These are phyloP conservation scores for Ursus arctos DNA, from an alignment of 2,113 vertebrate species.

Conservation along the genomic window DNA sequence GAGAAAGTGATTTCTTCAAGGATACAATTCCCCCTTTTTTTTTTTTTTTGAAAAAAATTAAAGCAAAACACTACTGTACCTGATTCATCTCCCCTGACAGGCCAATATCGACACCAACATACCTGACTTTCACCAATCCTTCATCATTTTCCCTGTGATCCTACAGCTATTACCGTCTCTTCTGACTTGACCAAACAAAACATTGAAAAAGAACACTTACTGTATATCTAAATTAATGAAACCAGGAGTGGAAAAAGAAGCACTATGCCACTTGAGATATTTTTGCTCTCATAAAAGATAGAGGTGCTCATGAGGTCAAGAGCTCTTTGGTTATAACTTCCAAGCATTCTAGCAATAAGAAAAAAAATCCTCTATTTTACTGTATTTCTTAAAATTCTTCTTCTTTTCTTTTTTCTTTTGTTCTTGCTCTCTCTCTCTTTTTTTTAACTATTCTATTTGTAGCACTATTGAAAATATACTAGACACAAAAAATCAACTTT, in stretches of 20 bases:
- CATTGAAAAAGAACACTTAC: conserved; percentile 30
- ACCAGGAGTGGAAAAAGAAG: conserved; percentile 9
- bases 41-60: not conserved
- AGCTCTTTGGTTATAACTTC: conserved; percentile 65
- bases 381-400: conserved; percentile 57
- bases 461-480: conserved; percentile 55
- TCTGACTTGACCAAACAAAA: conserved; percentile 73
- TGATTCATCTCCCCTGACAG: conserved; percentile 54
- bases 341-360: conserved; percentile 50
- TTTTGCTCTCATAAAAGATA: conserved; percentile 74
- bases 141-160: conserved; percentile 45
- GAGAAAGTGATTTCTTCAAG: not conserved
- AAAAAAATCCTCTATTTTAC: conserved; percentile 75
- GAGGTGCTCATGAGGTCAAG: conserved; percentile 65
- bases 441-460: conserved; percentile 60
- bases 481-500: conserved; percentile 62
- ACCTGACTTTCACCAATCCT: conserved; percentile 35
- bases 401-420: not conserved
- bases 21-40: not conserved
- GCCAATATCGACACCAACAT: not conserved
- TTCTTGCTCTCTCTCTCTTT: not conserved
- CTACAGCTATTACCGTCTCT: not conserved
- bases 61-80: not conserved
- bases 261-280: conserved; percentile 57
- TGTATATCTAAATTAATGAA: conserved; percentile 70